Percentiles rank a stretch among this genome's conserved stretches.
Conservation (phyloP, 2,113 vertebrate species). For the Crotophaga sulcirostris region DNA sequence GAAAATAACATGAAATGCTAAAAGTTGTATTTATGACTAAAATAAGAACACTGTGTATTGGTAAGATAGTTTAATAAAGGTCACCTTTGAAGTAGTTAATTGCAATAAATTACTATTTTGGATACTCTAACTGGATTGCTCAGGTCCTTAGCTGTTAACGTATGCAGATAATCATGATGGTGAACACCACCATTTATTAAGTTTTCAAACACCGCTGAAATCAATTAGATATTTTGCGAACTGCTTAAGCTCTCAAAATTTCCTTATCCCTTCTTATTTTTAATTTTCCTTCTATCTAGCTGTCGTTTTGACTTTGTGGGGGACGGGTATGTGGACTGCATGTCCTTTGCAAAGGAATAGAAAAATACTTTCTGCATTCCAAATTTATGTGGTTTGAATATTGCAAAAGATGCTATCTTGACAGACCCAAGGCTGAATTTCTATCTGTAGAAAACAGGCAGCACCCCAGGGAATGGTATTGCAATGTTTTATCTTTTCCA, state of each 20-base stretch:
- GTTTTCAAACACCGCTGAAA: conserved; percentile 28
- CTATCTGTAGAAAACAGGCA: neutral
- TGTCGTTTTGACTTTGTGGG: neutral
- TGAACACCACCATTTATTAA: conserved; percentile 25
- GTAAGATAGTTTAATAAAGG: conserved; percentile 30
- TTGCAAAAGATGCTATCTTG: conserved; percentile 19
- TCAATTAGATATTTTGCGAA: neutral
- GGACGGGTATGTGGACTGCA: neutral
- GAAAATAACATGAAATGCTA: neutral
- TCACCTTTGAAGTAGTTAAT: conserved; percentile 58
- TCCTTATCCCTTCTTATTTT: neutral
- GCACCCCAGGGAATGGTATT: neutral
- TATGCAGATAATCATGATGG: neutral
- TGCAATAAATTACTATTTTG: conserved; percentile 23
- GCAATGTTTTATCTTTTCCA: neutral
- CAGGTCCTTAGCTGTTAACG: neutral
- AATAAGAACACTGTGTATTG: neutral
- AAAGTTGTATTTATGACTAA: neutral
- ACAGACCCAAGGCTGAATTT: neutral
- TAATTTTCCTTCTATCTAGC: neutral
- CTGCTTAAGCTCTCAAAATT: neutral
- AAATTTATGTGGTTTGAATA: conserved; percentile 12
- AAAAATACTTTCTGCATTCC: neutral
- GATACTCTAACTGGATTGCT: conserved; percentile 33
- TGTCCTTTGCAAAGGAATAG: neutral